These are phyloP conservation scores for Thymelicus sylvestris DNA, from an alignment of 2,888 invertebrate species.

Conservation along the genomic window DNA sequence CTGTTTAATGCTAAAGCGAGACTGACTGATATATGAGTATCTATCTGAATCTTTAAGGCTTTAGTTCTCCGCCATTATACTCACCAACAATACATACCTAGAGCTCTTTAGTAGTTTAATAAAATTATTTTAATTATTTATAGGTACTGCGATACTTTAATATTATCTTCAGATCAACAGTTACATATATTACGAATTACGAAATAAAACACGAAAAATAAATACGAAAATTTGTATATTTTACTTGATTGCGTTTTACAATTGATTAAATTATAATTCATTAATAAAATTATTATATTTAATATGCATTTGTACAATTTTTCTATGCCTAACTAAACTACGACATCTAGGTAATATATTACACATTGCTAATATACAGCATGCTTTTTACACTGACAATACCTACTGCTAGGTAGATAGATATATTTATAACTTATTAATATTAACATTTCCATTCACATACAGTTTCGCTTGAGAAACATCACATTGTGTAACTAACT, in stretches of 20 bases:
- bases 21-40: no score
- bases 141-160: no score
- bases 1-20: no score
- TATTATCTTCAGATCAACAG: no score
- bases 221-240: constrained; percentile 82
- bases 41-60: no score
- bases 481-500: constrained; percentile 38
- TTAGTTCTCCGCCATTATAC: no score
- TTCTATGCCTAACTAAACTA: constrained; percentile 81
- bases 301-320: constrained; percentile 84
- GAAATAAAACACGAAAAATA: constrained; percentile 43
- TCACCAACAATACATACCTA: no score
- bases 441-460: constrained; percentile 47
- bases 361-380: constrained; percentile 80
- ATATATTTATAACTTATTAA: constrained; percentile 43
- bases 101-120: no score
- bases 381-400: constrained; percentile 78
- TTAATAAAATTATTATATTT: constrained; percentile 74
- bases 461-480: constrained; percentile 54
- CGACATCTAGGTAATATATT: constrained; percentile 77
- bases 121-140: no score
- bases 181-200: background rate
- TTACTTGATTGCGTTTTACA: constrained; percentile 83
- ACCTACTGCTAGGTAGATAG: constrained; percentile 60
- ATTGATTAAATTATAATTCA: constrained; percentile 81